These are phyloP conservation scores for Drosophila meridionalis DNA, from an alignment of 2,888 invertebrate species.

Conservation along the genomic window DNA sequence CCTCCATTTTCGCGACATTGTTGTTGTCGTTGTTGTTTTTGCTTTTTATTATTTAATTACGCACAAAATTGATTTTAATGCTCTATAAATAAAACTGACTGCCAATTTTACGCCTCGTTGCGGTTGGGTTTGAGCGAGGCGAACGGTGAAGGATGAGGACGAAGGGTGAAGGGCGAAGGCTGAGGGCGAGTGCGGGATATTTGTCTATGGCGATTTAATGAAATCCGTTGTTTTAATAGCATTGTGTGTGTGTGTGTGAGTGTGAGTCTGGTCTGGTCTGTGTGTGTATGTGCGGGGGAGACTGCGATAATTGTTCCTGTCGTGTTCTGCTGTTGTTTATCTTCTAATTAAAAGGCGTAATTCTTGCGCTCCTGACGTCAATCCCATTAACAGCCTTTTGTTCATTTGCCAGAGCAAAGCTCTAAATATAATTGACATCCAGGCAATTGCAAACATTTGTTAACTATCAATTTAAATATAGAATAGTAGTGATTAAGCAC, in stretches of 20 bases:
- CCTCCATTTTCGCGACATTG: background rate
- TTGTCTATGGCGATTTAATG: constrained; percentile 61
- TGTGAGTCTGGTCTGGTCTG: background rate
- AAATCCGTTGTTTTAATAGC: constrained; percentile 60
- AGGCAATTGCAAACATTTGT: constrained; percentile 12
- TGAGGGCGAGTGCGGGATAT: constrained; percentile 21
- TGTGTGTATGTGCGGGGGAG: background rate
- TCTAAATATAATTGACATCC: constrained; percentile 15
- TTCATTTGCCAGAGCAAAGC: constrained; percentile 26
- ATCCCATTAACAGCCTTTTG: constrained; percentile 48
- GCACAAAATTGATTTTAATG: constrained; percentile 76
- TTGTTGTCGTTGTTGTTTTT: constrained; percentile 25
- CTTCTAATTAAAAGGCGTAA: constrained; percentile 71
- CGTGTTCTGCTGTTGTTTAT: constrained; percentile 47
- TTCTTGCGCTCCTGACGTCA: constrained; percentile 66
- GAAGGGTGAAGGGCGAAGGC: background rate
- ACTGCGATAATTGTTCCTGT: constrained; percentile 40
- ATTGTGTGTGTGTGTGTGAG: constrained; percentile 2
- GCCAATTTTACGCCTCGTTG: constrained; percentile 64
- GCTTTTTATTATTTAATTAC: constrained; percentile 60
- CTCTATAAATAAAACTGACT: constrained; percentile 70
- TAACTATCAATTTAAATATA: constrained; percentile 6
- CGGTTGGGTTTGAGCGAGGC: background rate
- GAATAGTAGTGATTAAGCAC: background rate
- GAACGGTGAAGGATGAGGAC: background rate